These are phyloP conservation scores for Atopsyche davidsoni DNA, from an alignment of 1,140 invertebrate genomes.

Conservation along the genomic window DNA sequence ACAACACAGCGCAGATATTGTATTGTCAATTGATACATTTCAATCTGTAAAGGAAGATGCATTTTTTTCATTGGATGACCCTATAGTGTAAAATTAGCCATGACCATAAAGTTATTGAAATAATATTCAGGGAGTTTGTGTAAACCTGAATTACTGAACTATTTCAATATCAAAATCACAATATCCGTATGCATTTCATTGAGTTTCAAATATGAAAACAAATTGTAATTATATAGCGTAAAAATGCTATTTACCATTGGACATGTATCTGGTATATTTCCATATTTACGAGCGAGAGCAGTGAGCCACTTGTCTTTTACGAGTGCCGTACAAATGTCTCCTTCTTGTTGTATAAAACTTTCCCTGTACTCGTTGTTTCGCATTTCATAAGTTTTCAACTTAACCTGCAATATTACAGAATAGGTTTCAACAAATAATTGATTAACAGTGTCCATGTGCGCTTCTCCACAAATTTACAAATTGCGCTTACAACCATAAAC, in stretches of 20 bases:
- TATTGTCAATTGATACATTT: not conserved
- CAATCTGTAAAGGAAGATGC: not conserved
- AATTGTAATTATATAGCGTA: not conserved
- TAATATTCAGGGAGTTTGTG: not conserved
- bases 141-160: not conserved
- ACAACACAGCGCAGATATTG: no score
- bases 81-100: not conserved
- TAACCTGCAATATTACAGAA: slow-evolving; percentile 1
- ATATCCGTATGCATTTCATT: no score
- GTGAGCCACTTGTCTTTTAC: not conserved
- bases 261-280: slow-evolving; percentile 1
- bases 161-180: not conserved
- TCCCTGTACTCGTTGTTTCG: slow-evolving; percentile 1
- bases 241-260: not conserved
- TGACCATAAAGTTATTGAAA: not conserved
- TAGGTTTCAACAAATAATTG: no score
- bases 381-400: slow-evolving; percentile 3
- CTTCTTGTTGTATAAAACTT: not conserved
- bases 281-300: not conserved
- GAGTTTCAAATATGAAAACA: not conserved
- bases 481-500: no score
- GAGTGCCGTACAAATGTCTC: not conserved
- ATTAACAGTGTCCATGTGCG: no score
- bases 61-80: not conserved
- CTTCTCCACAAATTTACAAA: no score